Conservation (phyloP, 2,797 vertebrate genomes). For the Stomatorhinus walkeri region DNA sequence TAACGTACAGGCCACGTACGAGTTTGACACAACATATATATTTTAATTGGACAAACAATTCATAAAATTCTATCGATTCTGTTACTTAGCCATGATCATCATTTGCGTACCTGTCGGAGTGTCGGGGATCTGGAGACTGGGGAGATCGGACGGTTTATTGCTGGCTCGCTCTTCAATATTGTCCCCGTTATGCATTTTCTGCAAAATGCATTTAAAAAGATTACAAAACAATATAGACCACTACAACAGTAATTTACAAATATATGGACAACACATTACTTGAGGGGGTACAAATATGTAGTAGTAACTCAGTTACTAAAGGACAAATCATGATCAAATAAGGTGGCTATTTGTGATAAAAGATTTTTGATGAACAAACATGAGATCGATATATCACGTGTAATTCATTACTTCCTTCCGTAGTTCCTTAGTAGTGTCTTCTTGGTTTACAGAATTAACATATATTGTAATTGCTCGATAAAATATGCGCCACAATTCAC, state of each 20-base stretch:
- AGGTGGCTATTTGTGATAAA: not conserved
- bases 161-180: conserved; percentile 19
- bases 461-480: not conserved
- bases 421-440: not conserved
- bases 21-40: not conserved
- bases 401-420: not conserved
- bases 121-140: conserved; percentile 46
- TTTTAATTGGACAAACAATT: not conserved
- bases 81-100: not conserved
- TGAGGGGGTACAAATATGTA: not conserved
- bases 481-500: not conserved
- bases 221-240: not conserved
- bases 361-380: not conserved
- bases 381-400: not conserved
- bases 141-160: conserved; percentile 43
- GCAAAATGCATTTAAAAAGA: not conserved
- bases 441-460: not conserved
- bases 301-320: not conserved
- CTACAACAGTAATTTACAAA: not conserved
- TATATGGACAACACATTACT: not conserved
- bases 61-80: not conserved
- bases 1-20: not conserved
- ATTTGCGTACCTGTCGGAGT: conserved; percentile 47
- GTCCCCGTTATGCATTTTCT: conserved; percentile 12
- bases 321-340: not conserved